Conservation (phyloP, 2,113 vertebrate species). For the Speoplatyrhinus poulsoni region DNA sequence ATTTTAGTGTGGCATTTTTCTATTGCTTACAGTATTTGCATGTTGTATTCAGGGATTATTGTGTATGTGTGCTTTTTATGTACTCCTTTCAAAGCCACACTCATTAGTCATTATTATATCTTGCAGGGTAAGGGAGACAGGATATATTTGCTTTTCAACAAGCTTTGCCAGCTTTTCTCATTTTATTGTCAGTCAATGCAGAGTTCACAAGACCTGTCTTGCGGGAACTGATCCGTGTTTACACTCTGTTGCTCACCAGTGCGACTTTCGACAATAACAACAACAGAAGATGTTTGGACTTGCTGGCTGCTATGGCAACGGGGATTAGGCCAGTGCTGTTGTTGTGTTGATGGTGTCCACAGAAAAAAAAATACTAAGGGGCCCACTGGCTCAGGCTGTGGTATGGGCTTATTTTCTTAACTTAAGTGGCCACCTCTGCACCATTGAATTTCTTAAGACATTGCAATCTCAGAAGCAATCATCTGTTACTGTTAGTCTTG, state of each 20-base stretch:
- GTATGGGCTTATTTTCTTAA: slow-evolving; percentile 62
- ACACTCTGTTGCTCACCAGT: slow-evolving; percentile 73
- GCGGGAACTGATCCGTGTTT: slow-evolving; percentile 76
- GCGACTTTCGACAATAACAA: slow-evolving; percentile 82
- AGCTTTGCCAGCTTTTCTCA: slow-evolving; percentile 50
- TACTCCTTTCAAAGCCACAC: slow-evolving; percentile 10
- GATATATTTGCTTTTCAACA: slow-evolving; percentile 55
- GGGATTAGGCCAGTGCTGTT: slow-evolving; percentile 74
- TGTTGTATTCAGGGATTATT: too few relatives aligned
- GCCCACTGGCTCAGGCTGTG: slow-evolving; percentile 60
- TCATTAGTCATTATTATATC: slow-evolving; percentile 23
- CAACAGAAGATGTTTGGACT: slow-evolving; percentile 83
- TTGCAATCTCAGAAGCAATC: slow-evolving; percentile 57
- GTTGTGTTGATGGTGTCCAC: slow-evolving; percentile 77
- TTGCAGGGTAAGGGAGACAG: slow-evolving; percentile 27
- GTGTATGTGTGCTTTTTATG: too few relatives aligned
- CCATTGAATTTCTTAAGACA: slow-evolving; percentile 68
- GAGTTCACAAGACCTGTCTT: slow-evolving; percentile 77
- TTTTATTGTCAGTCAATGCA: slow-evolving; percentile 64
- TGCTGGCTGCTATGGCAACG: slow-evolving; percentile 77
- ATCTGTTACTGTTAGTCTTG: slow-evolving; percentile 73
- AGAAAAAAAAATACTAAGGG: slow-evolving; percentile 54
- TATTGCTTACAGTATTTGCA: too few relatives aligned
- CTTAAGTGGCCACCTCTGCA: slow-evolving; percentile 62
- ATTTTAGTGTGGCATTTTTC: too few relatives aligned